Conservation (phyloP, 1,140 invertebrate species). For the Drosophila biarmipes region DNA sequence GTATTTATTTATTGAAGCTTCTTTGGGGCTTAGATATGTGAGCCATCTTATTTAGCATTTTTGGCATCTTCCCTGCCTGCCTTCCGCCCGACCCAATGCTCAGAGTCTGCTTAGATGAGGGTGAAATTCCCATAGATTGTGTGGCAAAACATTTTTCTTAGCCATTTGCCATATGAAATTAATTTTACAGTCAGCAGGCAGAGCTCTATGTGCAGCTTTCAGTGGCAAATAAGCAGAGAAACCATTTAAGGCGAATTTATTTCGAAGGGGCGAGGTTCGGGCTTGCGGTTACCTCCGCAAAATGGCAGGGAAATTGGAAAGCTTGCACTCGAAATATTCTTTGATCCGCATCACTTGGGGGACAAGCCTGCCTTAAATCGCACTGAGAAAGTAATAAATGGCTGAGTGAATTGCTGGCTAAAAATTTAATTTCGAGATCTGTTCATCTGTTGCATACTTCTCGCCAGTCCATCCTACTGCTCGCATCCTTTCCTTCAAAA, state of each 20-base stretch:
- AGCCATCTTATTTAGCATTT: slow-evolving; percentile 62
- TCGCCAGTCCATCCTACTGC: background rate
- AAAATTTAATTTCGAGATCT: slow-evolving; percentile 10
- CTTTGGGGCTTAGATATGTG: slow-evolving; percentile 53
- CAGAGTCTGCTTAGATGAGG: slow-evolving; percentile 22
- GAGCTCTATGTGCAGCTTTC: slow-evolving; percentile 30
- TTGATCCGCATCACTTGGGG: slow-evolving; percentile 8
- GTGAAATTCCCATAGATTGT: slow-evolving; percentile 49
- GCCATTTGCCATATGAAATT: slow-evolving; percentile 66
- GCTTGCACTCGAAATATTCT: slow-evolving; percentile 5
- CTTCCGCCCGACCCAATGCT: background rate
- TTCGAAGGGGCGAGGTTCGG: background rate
- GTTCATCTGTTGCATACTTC: slow-evolving; percentile 15
- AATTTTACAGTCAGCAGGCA: slow-evolving; percentile 60
- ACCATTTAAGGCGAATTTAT: slow-evolving; percentile 39
- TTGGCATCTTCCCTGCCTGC: slow-evolving; percentile 35
- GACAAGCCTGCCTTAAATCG: slow-evolving; percentile 1
- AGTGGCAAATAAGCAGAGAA: slow-evolving; percentile 41
- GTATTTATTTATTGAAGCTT: slow-evolving; percentile 74
- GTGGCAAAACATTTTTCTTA: slow-evolving; percentile 55
- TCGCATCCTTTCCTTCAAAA: background rate
- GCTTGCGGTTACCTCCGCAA: slow-evolving; percentile 35
- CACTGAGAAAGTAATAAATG: slow-evolving; percentile 21
- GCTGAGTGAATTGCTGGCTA: slow-evolving; percentile 6
- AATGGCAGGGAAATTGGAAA: slow-evolving; percentile 24